Evolutionary conservation across 2,797 vertebrate genomes (phyloP).

Genomic region (Furcifer pardalis): DNA sequence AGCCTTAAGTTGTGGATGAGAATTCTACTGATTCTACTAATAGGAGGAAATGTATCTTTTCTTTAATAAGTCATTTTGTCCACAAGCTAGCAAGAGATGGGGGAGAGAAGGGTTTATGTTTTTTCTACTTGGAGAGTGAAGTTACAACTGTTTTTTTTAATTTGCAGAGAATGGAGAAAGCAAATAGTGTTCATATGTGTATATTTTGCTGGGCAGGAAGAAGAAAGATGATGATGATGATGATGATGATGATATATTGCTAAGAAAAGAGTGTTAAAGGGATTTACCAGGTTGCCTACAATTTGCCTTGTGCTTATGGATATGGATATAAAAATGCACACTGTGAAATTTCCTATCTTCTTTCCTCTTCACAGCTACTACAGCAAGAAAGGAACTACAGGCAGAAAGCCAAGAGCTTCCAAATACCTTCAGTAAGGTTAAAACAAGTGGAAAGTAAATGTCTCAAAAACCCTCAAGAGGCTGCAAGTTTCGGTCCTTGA

Average conservation of each 20-base stretch:
- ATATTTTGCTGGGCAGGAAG: too few species aligned
- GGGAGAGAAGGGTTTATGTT: too few species aligned
- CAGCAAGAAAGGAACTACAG: background rate
- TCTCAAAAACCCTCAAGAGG: slow-evolving; percentile 4
- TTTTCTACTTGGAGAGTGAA: too few species aligned
- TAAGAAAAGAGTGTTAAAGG: background rate
- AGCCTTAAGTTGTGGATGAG: too few species aligned
- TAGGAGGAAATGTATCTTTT: too few species aligned
- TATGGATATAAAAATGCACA: background rate
- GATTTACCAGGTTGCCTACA: background rate
- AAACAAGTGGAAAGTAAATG: slow-evolving; percentile 28
- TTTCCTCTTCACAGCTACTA: background rate
- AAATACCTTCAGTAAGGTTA: slow-evolving; percentile 8
- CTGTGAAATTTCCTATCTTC: background rate
- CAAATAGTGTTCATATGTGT: background rate
- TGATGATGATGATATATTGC: too few species aligned
- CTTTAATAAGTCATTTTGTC: too few species aligned
- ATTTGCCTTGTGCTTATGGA: background rate
- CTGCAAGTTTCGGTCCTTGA: slow-evolving; percentile 28
- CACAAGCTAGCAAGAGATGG: background rate
- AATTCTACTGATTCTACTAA: too few species aligned
- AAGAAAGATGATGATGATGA: too few species aligned
- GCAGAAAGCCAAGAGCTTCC: slow-evolving; percentile 6
- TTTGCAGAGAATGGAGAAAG: background rate
- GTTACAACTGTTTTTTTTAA: too few species aligned